Base-by-base conservation (phyloP, 2,797 vertebrate species). In the Anguilla megastoma region DNA sequence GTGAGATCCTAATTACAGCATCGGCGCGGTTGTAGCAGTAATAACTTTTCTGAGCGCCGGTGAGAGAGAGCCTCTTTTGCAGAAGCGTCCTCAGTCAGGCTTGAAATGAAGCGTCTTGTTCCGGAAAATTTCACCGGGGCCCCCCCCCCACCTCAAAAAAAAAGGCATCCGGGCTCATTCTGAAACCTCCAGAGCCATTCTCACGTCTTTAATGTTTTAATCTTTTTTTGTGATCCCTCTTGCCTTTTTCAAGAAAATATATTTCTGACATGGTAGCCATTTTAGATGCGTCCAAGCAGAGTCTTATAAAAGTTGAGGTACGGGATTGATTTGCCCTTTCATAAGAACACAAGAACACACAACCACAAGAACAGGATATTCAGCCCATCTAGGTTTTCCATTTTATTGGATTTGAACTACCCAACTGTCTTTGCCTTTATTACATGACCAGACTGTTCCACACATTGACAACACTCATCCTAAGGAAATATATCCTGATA, bases 11-110 rank as follows among this genome's bases (percentile, higher is more conserved):
- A 76, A 76, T 76, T 76, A 76, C 33, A 76, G 36, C 71, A 76
- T 41, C 14, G 0, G 14, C 71, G 2, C 12, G 12, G 71, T 36
- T 76, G 71, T 76, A 33, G 33, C 30, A 6, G 14, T 76, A 76
- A 76, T 76, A 76, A 21, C 1, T 76, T 76, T 76, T 18, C 71
- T 4, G 16, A 76, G 30, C 71, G 0, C 33, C 71, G 14, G 16
- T 14, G 71, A 36, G 16, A 33, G 71, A 33, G 71, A 76, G 71
- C 10, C 71, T 33, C 71, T 76, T 36, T 76, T 14, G 71, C 30
- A 33, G 71, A 76, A 36, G 71, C 71, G 71, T 76, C 21, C 71
- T 76, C 71, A 76, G 71, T 76, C 71, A 76, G 71, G 71, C 33
- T 36, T 76, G 71, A 76, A 76, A 76, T 76, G 71, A 76, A 30